Base-by-base conservation (phyloP, 2,797 vertebrate species). In the Megaceryle alcyon region DNA sequence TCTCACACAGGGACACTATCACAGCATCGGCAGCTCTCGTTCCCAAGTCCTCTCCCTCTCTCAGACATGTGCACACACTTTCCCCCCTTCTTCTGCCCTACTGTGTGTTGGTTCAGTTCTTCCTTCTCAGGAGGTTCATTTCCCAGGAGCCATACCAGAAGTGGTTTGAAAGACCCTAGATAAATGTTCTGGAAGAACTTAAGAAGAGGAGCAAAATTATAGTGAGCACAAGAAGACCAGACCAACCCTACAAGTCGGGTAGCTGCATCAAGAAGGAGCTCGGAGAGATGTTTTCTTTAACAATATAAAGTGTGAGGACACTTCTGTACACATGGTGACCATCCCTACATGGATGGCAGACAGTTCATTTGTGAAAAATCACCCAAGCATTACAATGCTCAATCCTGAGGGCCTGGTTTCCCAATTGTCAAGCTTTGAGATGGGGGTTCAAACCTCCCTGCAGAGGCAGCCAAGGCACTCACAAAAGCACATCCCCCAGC, bases 1-100 rank as follows among this genome's bases (percentile, higher is more conserved):
- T 26, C 96, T 96, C 92, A 49, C 94, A 54, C 43, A 4, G 69
- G 94, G 95, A 94, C 89, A 41, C 80, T 65, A 39, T 88, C 92
- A 25, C 4, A 5, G n/a, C 39, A 21, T 18, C 5, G 3, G 46
- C 54, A 90, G 39, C 73, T 82, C 83, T 46, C 7, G 5, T 72
- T 94, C 84, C 91, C 84, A 25, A 85, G 13, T 56, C 60, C 51
- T 79, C 35, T 73, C 78, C 70, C 60, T 41, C 61, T 41, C 71
- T 59, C 48, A 21, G 56, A 7, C 63, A 44, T 4, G 0, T 51
- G 65, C 6, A 4, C 22, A 5, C 4, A 2, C 22, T 69, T 41
- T 18, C 17, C 25, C 17, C 17, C 6, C 43, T 81, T 35, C 71
- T 65, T 22, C 61, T 69, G 33, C 43, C 51, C 41, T 2, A 1